Conservation (phyloP, 1,140 invertebrate species). For the Bombus sylvicola region DNA sequence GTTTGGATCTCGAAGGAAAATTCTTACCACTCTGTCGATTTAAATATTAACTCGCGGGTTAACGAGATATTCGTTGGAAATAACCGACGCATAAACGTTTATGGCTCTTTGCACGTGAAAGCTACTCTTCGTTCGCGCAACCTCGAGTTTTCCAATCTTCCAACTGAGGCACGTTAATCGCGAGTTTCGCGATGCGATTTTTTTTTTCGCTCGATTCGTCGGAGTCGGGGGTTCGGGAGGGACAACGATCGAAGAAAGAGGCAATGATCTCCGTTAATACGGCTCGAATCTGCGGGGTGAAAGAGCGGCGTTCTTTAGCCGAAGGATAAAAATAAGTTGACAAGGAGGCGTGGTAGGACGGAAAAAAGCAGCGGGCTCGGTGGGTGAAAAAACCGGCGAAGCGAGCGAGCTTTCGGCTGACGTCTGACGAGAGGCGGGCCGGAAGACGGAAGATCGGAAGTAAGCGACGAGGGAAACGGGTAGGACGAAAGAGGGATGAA, state of each 20-base stretch:
- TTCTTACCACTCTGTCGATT: background rate
- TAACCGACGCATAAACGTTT: background rate
- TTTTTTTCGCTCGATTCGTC: background rate
- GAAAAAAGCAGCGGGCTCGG: background rate
- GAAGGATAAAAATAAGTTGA: slow-evolving; percentile 11
- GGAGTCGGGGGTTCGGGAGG: background rate
- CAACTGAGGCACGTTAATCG: background rate
- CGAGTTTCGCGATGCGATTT: background rate
- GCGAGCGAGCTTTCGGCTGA: slow-evolving; percentile 20
- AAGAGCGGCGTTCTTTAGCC: background rate
- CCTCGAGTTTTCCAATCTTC: background rate
- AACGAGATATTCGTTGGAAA: background rate
- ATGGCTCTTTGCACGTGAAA: background rate
- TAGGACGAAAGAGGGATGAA: background rate
- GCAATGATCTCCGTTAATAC: background rate
- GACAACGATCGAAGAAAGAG: background rate
- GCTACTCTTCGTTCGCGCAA: background rate
- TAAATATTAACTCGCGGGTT: background rate
- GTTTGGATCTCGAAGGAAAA: background rate
- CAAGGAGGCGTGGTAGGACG: background rate
- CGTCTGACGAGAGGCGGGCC: slow-evolving; percentile 39
- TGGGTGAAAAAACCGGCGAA: slow-evolving; percentile 13
- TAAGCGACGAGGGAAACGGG: background rate
- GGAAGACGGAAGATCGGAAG: slow-evolving; percentile 12
- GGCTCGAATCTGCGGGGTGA: background rate